Evolutionary conservation across 2,113 vertebrate species (phyloP), one percentile per base, ranked within the genome.

Genomic region (Neolamprologus fasciatus): DNA sequence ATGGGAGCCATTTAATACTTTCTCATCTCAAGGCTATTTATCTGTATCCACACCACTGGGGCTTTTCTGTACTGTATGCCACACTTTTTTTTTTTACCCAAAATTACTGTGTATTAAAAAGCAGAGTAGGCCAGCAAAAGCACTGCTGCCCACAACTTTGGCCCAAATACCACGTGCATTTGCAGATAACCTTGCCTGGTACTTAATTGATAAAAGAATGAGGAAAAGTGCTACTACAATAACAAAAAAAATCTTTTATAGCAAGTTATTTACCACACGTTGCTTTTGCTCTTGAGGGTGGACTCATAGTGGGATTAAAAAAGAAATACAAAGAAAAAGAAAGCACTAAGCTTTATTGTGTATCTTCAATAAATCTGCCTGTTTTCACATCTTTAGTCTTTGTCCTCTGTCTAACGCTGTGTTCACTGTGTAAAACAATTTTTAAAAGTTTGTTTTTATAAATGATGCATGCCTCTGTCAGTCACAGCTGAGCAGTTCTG

Each of bases 1-100:
- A 87, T 89, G 94, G 94, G 93, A 95, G 66, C 89, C 91, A 94
- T 93, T 95, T 93, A 83, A 89, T 89, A 61, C 80, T 71, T 91
- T 93, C 40, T 87, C 45, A 86, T 94, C 89, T 90, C 82, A 53
- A 79, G 91, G 90, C 86, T 92, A 89, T 94, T 92, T 93, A 73
- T 95, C 94, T 91, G 54, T 37, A 87, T 91, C 86, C 78, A 85
- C 66, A 89, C 89, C 61, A 21, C 80, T 87, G 83, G 83, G 86
- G 21, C 42, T 85, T 86, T 35, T 81, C 51, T 71, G 57, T 33
- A 37, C 47, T 21, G 17, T 42, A 86, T 88, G 82, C 79, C 86
- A 83, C 68, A 47, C n/a, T n/a, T 37, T 86, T 66, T 85, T 21
- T 73, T 73, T 28, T 45, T n/a, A 26, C 12, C 35, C 35, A 7